phyloP scores from a whole-genome alignment of 35 echinoderm and acorn worm species.

The Eucidaris tribuloides region DNA sequence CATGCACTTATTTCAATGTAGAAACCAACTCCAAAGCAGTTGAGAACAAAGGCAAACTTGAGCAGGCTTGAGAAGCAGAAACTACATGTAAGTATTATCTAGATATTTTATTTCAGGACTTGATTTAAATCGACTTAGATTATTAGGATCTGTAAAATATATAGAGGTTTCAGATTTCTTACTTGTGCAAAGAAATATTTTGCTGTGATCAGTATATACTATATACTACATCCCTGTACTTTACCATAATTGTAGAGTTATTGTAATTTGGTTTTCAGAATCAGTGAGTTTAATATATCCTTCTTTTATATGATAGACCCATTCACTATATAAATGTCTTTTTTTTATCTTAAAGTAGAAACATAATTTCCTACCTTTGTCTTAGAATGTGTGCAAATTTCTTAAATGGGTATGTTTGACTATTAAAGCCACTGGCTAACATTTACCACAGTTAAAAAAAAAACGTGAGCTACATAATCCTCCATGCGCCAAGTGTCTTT shows the following conservation, averaged over 20 bases:
- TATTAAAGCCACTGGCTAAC: no score
- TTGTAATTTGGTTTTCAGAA: not conserved
- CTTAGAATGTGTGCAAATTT: no score
- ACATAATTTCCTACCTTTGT: no score
- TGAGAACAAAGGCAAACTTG: conserved; percentile 48
- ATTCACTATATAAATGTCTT: no score
- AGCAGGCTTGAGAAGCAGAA: conserved; percentile 59
- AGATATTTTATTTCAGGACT: not conserved
- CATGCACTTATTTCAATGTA: no score
- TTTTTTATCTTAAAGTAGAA: no score
- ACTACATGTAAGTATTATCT: conserved; percentile 66
- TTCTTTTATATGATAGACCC: no score
- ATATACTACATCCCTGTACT: not conserved
- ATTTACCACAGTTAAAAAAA: no score
- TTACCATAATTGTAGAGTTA: not conserved
- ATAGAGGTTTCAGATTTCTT: not conserved
- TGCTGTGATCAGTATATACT: not conserved
- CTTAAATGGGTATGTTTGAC: no score
- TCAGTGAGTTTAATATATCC: no score
- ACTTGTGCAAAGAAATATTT: not conserved
- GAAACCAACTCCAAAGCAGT: conserved; percentile 68
- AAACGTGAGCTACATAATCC: no score
- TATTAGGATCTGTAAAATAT: not conserved
- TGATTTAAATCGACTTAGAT: not conserved
- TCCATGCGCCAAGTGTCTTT: no score